Evolutionary conservation across 1,140 invertebrate genomes (phyloP).

Genomic region (Orchestia grillus): DNA sequence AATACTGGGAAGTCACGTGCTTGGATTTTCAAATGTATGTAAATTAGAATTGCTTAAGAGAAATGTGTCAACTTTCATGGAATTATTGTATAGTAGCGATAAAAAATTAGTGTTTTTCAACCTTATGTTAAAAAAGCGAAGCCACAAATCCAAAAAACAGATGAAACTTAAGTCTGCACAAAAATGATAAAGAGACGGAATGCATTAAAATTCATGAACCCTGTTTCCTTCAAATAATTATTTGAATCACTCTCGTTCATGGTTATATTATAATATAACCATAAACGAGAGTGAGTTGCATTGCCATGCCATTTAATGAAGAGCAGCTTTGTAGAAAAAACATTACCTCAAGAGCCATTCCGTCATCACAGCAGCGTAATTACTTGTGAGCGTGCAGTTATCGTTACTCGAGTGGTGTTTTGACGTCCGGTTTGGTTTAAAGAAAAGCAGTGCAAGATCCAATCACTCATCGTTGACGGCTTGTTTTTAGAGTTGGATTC

Average conservation of each 20-base stretch:
- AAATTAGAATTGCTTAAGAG: too few relatives aligned
- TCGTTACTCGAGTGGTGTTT: neutral
- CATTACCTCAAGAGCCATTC: neutral
- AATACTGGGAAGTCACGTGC: neutral
- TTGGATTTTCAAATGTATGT: too few relatives aligned
- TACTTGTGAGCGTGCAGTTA: neutral
- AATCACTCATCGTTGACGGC: neutral
- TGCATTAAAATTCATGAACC: too few relatives aligned
- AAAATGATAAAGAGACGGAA: too few relatives aligned
- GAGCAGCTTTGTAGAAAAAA: neutral
- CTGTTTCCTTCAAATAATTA: neutral
- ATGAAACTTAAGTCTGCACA: too few relatives aligned
- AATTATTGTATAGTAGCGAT: too few relatives aligned
- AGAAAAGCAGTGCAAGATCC: neutral
- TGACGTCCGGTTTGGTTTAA: neutral
- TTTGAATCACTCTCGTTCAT: too few relatives aligned
- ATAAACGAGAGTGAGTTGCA: neutral
- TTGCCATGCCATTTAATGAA: neutral
- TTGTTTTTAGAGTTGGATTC: constrained; percentile 1
- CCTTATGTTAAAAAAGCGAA: too few relatives aligned
- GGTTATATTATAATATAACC: too few relatives aligned
- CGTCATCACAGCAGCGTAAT: neutral
- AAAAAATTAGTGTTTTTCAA: too few relatives aligned
- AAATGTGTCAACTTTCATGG: too few relatives aligned
- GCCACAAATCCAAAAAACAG: too few relatives aligned